Evolutionary conservation across 2,113 vertebrate species (phyloP), one percentile per base, ranked within the genome.

Genomic region (Grantiella picta): DNA sequence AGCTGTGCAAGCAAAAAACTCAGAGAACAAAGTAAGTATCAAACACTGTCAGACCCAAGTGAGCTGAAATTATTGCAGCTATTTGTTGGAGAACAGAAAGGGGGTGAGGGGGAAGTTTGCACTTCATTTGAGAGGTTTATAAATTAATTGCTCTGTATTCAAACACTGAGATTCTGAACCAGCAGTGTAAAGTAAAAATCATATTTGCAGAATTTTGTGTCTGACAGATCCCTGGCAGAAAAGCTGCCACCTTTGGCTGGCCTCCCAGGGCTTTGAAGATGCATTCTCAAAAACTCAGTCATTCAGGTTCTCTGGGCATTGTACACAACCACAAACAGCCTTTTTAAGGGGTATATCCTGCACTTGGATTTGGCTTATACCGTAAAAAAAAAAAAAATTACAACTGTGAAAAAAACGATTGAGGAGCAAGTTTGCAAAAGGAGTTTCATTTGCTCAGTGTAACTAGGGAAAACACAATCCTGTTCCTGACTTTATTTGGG

Each of bases 11-110:
- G 97, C 96, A 49, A 98, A 98, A 97, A 86, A 29, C 85, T 96
- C 96, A 7, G 98, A 98, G 68, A 97, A 77, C 96, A 98, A 98
- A 98, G 98, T 98, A 96, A 97, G 85, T 96, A 80, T 69, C 78
- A 31, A 53, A 47, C 47, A 71, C 36, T 78, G 87, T 31, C 40
- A 53, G 73, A 68, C 27, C 21, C 25, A 0, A 60, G 53, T 15
- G 47, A 88, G 66, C 40, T 60, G 71, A 38, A 93, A 63, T 78
- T 59, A 66, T 13, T 70, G 40, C 44, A 76, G 49, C 54, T 80
- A 16, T 50, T 76, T 83, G 71, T 42, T 76, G 57, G 90, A 78
- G 40, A 75, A 45, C 31, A 64, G 71, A 86, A 40, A 8, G 24
- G 54, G 50, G 33, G 20, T 0, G 0, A 35, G 54, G 36, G 13